phyloP scores from a whole-genome alignment of 53 echinoderm and acorn worm genomes.

The Holothuria leucospilota region DNA sequence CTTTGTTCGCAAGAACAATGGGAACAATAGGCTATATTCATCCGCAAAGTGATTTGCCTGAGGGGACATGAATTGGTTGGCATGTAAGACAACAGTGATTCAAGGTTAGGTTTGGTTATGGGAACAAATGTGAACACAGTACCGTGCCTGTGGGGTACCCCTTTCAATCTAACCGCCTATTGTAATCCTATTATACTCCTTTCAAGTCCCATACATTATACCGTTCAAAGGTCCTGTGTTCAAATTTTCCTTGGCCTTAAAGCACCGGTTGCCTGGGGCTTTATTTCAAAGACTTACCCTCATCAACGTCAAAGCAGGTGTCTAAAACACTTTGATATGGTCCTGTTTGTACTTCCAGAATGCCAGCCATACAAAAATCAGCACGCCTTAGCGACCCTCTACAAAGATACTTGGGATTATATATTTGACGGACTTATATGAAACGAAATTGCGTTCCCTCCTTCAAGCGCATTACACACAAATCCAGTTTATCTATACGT shows the following conservation, averaged over 20 bases:
- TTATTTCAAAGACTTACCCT: slow-evolving; percentile 20
- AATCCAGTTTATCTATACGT: too few species aligned
- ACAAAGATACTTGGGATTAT: too few species aligned
- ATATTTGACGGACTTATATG: too few species aligned
- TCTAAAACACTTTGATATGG: neutral
- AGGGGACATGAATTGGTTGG: slow-evolving; percentile 46
- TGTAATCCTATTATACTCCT: slow-evolving; percentile 45
- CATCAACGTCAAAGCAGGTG: slow-evolving; percentile 44
- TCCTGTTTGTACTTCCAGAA: too few species aligned
- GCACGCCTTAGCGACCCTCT: too few species aligned
- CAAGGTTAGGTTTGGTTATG: slow-evolving; percentile 57
- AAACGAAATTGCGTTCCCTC: too few species aligned
- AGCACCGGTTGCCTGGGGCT: slow-evolving; percentile 22
- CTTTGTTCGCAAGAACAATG: slow-evolving; percentile 48
- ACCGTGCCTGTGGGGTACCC: slow-evolving; percentile 49
- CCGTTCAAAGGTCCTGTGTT: slow-evolving; percentile 37
- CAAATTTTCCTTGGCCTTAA: slow-evolving; percentile 38
- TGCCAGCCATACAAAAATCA: too few species aligned
- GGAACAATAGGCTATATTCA: slow-evolving; percentile 38
- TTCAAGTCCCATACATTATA: slow-evolving; percentile 40
- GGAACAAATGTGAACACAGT: slow-evolving; percentile 48
- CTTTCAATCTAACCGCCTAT: slow-evolving; percentile 43
- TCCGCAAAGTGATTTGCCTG: slow-evolving; percentile 50
- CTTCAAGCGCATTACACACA: too few species aligned
- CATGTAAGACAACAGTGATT: slow-evolving; percentile 52